Conservation (phyloP, 2,888 invertebrate genomes). For the Pelosia muscerda region DNA sequence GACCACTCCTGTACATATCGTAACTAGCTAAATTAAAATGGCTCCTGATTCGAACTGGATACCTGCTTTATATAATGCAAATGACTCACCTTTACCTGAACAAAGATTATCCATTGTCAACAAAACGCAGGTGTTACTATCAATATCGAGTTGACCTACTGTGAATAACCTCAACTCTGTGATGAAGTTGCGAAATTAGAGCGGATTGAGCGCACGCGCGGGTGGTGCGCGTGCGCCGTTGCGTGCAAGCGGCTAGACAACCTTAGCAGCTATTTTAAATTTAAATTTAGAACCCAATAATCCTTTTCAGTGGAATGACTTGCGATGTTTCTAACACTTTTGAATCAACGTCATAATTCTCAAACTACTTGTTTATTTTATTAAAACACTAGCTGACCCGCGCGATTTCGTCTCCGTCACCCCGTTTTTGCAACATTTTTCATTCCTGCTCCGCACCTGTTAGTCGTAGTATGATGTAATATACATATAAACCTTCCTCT, state of each 20-base stretch:
- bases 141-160: constrained; percentile 46
- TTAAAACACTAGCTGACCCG: too few species aligned
- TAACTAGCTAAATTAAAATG: background rate
- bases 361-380: background rate
- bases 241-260: constrained; percentile 49
- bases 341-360: background rate
- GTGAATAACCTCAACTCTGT: constrained; percentile 36
- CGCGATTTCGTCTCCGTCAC: too few species aligned
- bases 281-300: constrained; percentile 52
- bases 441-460: too few species aligned
- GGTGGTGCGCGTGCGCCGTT: constrained; percentile 61
- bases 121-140: constrained; percentile 31
- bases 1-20: background rate
- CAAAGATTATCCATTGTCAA: background rate
- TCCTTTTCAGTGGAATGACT: constrained; percentile 38
- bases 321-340: constrained; percentile 11
- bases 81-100: background rate
- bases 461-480: too few species aligned
- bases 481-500: too few species aligned
- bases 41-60: background rate
- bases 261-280: constrained; percentile 53
- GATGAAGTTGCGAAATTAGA: constrained; percentile 80
- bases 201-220: constrained; percentile 65
- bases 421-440: too few species aligned
- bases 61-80: background rate